Evolutionary conservation across 2,113 vertebrate species (phyloP).

Genomic region (Heteronetta atricapilla): DNA sequence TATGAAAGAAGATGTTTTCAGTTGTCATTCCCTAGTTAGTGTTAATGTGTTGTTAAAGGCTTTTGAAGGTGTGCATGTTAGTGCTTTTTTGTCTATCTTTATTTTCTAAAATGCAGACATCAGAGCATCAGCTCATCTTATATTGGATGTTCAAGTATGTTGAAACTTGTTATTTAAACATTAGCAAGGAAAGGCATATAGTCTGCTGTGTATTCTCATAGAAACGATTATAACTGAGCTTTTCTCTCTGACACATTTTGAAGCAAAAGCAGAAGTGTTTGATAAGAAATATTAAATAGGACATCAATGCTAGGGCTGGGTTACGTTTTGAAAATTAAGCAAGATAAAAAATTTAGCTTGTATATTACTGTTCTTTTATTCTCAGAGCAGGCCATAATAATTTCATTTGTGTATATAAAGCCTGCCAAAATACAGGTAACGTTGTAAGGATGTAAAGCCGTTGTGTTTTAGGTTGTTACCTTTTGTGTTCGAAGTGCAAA

Average conservation of each 20-base stretch:
- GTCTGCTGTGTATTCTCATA: background rate
- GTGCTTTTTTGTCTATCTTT: background rate
- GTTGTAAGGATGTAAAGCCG: background rate
- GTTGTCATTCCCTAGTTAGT: background rate
- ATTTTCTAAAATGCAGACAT: background rate
- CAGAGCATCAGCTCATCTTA: background rate
- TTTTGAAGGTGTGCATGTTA: background rate
- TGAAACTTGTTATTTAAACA: background rate
- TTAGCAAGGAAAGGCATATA: background rate
- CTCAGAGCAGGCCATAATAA: background rate
- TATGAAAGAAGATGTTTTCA: background rate
- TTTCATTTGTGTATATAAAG: background rate
- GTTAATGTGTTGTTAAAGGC: background rate
- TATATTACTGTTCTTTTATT: background rate
- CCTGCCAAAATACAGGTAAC: background rate
- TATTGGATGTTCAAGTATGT: background rate
- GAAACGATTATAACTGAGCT: background rate
- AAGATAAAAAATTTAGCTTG: background rate
- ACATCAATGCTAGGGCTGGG: background rate
- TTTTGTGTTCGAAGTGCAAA: background rate
- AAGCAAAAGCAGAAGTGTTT: background rate
- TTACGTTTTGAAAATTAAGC: background rate
- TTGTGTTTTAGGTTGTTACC: background rate
- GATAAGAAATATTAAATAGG: background rate
- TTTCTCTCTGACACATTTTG: background rate